Evolutionary conservation across 2,113 vertebrate genomes (phyloP), one percentile per base, ranked within the genome.

Genomic region (Oceanites oceanicus): DNA sequence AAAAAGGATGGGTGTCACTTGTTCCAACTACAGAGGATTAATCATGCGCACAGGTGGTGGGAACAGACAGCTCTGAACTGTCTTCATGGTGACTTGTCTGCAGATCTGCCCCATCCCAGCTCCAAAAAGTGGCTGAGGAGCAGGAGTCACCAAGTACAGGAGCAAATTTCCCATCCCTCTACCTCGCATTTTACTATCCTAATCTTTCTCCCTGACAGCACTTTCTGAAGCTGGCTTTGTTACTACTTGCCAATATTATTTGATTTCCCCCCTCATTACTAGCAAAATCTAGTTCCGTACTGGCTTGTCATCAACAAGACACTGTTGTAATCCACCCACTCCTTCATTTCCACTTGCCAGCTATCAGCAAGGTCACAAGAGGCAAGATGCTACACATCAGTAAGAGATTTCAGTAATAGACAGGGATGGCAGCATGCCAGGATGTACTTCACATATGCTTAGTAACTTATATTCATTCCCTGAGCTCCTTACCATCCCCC

Each of bases 371-470:
- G 92, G 92, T 92, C 5, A 1, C 70, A 70, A 53, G 71, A 96
- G 74, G 81, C 94, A 96, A 97, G 96, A 96, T 96, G 96, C 90
- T 94, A 90, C 70, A 73, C 92, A 79, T 97, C 92, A 95, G 53
- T 87, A 87, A 66, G 53, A 88, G 76, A 89, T 81, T 85, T 91
- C 66, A 70, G 86, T 85, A 92, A 82, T 16, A 89, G 83, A 77
- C 65, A 81, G 53, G 61, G 61, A 62, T 84, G 77, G 89, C 86
- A 91, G 66, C 29, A 29, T 77, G 92, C 97, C 95, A 95, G 74
- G 63, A n/a, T 2, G 4, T 77, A 49, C 59, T 94, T 81, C 85
- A 59, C 84, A 58, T 81, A 82, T 59, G 76, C 45, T 88, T 89
- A 62, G 66, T 90, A 89, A 95, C 40, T 62, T 52, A 18, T 21